Conservation (phyloP, 2,113 vertebrate genomes). For the Hemibagrus wyckioides region DNA sequence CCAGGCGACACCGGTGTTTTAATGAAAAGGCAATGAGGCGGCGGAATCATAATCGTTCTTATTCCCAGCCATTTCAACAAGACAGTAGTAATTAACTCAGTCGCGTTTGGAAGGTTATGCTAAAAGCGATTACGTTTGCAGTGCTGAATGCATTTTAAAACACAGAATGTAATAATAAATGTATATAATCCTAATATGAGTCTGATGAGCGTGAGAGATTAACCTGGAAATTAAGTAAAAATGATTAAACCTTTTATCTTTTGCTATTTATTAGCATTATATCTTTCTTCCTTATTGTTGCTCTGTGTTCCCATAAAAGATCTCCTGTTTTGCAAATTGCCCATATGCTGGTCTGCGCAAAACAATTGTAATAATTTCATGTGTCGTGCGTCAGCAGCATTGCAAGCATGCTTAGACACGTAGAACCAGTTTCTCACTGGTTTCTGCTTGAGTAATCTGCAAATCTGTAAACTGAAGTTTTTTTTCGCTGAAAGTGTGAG, state of each 20-base stretch:
- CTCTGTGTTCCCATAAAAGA: neutral
- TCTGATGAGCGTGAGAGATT: neutral
- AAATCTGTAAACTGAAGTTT: neutral
- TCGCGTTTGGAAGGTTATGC: constrained; percentile 25
- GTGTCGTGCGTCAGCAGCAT: constrained; percentile 28
- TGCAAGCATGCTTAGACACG: constrained; percentile 23
- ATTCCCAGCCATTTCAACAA: constrained; percentile 1
- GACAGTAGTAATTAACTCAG: constrained; percentile 16
- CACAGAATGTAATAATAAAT: neutral
- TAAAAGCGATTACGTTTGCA: neutral
- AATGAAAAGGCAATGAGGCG: constrained; percentile 44
- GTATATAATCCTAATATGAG: neutral
- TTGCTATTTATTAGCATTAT: neutral
- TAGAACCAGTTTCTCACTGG: constrained; percentile 25
- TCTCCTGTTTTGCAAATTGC: neutral
- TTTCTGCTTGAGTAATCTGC: neutral
- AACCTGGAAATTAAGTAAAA: neutral
- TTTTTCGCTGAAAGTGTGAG: neutral
- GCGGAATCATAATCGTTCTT: neutral
- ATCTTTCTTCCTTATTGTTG: neutral
- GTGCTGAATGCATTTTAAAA: neutral
- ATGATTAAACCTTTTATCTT: neutral
- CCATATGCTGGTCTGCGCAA: neutral
- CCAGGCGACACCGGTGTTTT: neutral
- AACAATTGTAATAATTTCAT: neutral